Base-by-base conservation (phyloP, 2,888 invertebrate genomes). In the Spodoptera littoralis region DNA sequence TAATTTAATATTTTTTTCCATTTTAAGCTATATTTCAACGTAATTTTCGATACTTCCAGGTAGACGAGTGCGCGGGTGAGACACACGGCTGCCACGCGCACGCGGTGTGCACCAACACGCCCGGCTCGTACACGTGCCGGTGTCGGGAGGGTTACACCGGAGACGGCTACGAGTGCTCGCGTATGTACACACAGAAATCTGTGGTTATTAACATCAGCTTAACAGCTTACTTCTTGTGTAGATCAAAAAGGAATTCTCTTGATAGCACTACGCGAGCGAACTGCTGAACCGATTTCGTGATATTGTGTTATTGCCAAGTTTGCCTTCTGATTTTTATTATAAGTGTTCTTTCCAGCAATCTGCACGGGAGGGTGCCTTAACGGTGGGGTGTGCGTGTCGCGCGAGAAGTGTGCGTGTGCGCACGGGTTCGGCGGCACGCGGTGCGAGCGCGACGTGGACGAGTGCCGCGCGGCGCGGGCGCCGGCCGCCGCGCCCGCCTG, bases 361-460 rank as follows among this genome's bases (percentile, higher is more conserved):
- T 98, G 98, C 89, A 96, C 96, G 77, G 96, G 96, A 68, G 96
- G 96, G 1, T 98, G 98, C 88, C 95, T 97, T 83, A 98, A 98
- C 90, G 98, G 98, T 57, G 98, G 98, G 65, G 95, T 95, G 76
- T 98, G 98, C 92, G 95, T 96, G 54, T 96, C 96, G 56, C 98
- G 98, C 46, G 97, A 96, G 81, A 95, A 94, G 76, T 98, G 98
- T 91, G 95, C 96, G 67, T 98, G 98, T 92, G 96, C 97, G 51
- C 95, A 96, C 76, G 98, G 98, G 12, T 98, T 97, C 95, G 96
- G 96, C 55, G 98, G 98, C 67, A 93, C 95, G 80, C 97, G 96
- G 84, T 98, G 98, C 95, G 97, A 98, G 92, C 96, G 97, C 72
- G 98, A 98, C 93, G 95, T 97, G 84, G 97, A 98, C 94, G 98